Base-by-base conservation (phyloP, 2,797 vertebrate species). In the Epinephelus malabaricus region DNA sequence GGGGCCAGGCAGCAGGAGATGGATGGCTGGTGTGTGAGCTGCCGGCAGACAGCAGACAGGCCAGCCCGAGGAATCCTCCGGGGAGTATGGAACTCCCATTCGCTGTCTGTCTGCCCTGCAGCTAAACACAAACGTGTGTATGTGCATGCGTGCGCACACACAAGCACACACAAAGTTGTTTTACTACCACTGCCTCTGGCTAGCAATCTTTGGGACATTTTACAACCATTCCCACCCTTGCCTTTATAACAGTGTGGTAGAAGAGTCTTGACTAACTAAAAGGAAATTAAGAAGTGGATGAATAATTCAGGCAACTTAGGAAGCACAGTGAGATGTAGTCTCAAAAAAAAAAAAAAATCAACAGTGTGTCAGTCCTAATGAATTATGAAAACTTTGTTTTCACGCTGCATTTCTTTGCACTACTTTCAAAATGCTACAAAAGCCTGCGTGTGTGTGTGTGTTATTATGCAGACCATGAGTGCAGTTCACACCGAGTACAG, bases 1-100 rank as follows among this genome's bases (percentile, higher is more conserved):
- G 89, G 91, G 87, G 87, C 72, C 81, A 88, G 92, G 89, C 92
- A 93, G 88, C 88, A 84, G 91, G 92, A 95, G 94, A 95, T 94
- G 92, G 94, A 95, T 94, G 94, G 89, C 88, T 91, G 90, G 91
- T 93, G 94, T 94, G 93, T 94, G 91, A 94, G 92, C 93, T 93
- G 93, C 93, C 90, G 89, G 94, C 93, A 94, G 94, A 94, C 93
- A 94, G 93, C 91, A 93, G 92, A 94, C 92, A 92, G 87, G 89
- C 91, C 89, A 90, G 92, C 91, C 88, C 21, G 67, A 92, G 86
- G 92, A 92, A 93, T 94, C 90, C 95, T 94, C 93, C 79, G 83
- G 94, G 93, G 93, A 95, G 92, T 92, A 92, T 94, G 93, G 94
- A 93, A 94, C 91, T 94, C 92, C 94, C 92, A 93, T 92, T 94